Percentiles rank a stretch among this genome's conserved stretches.
phyloP scores from a whole-genome alignment of 35 echinoderm and acorn worm genomes.

The Hemicentrotus pulcherrimus region DNA sequence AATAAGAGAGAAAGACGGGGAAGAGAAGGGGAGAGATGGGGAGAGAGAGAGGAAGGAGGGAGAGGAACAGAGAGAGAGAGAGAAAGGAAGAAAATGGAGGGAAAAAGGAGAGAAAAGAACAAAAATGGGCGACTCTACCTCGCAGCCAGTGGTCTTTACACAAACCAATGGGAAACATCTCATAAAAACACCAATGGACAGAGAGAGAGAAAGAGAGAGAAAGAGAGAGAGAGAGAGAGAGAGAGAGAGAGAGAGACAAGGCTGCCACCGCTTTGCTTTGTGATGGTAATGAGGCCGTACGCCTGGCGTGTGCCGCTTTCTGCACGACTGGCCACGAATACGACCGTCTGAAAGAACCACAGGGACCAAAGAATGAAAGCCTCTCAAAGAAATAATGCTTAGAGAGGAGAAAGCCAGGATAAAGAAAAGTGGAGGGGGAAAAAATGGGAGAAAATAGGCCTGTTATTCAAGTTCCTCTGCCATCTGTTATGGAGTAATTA shows the following conservation, averaged over 20 bases:
- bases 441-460: not conserved
- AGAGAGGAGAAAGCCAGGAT: not conserved
- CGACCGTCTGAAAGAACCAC: not conserved
- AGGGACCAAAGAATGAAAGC: not conserved
- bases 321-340: not conserved
- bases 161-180: too few species aligned
- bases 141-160: not conserved
- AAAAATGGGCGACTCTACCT: not conserved
- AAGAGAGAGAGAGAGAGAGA: too few species aligned
- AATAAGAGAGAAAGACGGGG: not conserved
- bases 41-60: not conserved
- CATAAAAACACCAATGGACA: too few species aligned
- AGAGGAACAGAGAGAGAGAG: not conserved
- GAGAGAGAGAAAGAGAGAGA: not conserved
- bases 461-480: not conserved
- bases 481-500: not conserved
- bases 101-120: not conserved
- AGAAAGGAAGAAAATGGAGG: not conserved
- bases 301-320: conserved; percentile 13
- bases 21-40: not conserved
- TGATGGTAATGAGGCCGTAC: not conserved
- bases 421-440: not conserved
- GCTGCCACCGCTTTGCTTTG: not conserved
- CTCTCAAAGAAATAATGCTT: conserved; percentile 12
- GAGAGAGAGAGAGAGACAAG: not conserved